Percentiles rank a stretch among this genome's conserved stretches.
These are phyloP conservation scores for Abrostola tripartita DNA, from an alignment of 2,888 invertebrate genomes.

Conservation along the genomic window DNA sequence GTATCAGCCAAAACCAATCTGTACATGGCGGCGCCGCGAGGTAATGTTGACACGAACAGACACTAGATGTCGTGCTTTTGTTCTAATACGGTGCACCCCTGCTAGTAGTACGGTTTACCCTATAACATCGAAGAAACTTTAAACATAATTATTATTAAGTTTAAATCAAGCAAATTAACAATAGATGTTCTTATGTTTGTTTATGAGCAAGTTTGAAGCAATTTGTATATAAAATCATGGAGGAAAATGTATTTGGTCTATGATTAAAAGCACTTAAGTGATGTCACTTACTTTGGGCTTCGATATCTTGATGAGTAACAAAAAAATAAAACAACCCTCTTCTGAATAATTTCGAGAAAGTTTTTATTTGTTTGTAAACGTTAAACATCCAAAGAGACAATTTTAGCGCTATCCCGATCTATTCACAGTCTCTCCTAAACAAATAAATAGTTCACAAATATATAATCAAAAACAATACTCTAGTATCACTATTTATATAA, in stretches of 20 bases:
- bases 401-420: conserved; percentile 75
- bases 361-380: conserved; percentile 84
- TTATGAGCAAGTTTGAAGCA: too few relatives aligned
- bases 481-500: conserved; percentile 86
- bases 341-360: conserved; percentile 72
- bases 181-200: too few relatives aligned
- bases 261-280: too few relatives aligned
- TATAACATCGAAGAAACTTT: neutral
- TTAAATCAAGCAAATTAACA: too few relatives aligned
- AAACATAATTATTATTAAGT: too few relatives aligned
- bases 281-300: too few relatives aligned
- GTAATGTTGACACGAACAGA: neutral
- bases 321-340: conserved; percentile 50
- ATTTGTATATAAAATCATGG: too few relatives aligned
- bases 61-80: neutral
- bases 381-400: conserved; percentile 83
- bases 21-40: neutral
- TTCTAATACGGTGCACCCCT: neutral
- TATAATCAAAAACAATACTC: conserved; percentile 80
- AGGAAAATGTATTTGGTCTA: too few relatives aligned
- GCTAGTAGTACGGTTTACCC: too few relatives aligned
- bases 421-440: conserved; percentile 78
- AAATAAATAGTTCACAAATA: conserved; percentile 85
- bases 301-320: too few relatives aligned
- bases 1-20: neutral